Conservation (phyloP, 2,888 invertebrate genomes). For the Aleiodes alternator region DNA sequence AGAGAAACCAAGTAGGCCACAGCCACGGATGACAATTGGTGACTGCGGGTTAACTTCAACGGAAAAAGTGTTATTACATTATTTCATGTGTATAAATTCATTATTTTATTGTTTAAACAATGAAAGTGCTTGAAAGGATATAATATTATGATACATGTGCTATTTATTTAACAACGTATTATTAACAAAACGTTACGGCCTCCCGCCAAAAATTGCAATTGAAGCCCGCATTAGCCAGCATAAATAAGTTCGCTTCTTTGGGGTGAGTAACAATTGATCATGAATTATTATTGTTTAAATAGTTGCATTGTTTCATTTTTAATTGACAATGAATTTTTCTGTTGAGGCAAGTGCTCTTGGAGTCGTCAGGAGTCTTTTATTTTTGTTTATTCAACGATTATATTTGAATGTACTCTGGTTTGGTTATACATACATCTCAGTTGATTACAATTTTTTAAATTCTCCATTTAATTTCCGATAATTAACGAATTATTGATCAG, state of each 20-base stretch:
- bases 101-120: constrained; percentile 15
- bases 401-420: background rate
- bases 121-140: constrained; percentile 13
- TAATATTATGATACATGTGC: background rate
- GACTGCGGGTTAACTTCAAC: constrained; percentile 57
- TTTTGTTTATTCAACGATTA: constrained; percentile 2
- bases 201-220: constrained; percentile 60
- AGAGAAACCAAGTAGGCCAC: constrained; percentile 72
- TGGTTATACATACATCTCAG: background rate
- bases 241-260: constrained; percentile 48
- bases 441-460: no score
- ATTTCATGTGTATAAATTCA: constrained; percentile 6
- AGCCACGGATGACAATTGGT: constrained; percentile 73
- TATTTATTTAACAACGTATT: background rate
- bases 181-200: constrained; percentile 45
- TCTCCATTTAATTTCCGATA: no score
- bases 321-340: background rate
- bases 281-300: constrained; percentile 12
- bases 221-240: constrained; percentile 50
- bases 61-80: constrained; percentile 47
- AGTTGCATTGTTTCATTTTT: background rate
- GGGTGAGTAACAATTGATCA: constrained; percentile 46
- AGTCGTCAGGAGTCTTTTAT: background rate
- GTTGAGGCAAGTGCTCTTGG: background rate
- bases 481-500: no score